Evolutionary conservation across 2,797 vertebrate genomes (phyloP).

Genomic region (Ctenopoma kingsleyae): DNA sequence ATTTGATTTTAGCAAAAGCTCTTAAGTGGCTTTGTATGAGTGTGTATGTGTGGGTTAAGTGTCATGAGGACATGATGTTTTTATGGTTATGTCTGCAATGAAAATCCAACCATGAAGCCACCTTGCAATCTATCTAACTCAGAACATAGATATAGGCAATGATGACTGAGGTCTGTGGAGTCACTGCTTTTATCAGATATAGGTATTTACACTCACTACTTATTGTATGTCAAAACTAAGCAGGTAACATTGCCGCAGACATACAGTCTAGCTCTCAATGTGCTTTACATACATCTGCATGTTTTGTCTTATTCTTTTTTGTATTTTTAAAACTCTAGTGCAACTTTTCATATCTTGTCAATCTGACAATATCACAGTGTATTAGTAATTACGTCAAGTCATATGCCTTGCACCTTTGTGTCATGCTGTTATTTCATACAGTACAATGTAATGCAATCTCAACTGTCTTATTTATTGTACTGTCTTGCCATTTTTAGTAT

Average conservation of each 20-base stretch:
- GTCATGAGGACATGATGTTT: background rate
- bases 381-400: no score
- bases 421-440: background rate
- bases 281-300: no score
- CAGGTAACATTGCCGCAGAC: background rate
- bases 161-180: background rate
- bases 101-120: constrained; percentile 23
- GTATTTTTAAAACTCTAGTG: no score
- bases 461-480: background rate
- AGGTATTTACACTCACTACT: background rate
- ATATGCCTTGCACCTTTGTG: no score
- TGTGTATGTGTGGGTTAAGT: background rate
- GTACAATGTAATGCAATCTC: no score
- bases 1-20: background rate
- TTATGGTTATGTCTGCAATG: background rate
- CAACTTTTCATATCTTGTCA: background rate
- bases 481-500: background rate
- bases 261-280: background rate
- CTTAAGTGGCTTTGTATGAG: constrained; percentile 3
- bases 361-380: background rate
- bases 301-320: no score
- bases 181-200: background rate
- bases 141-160: background rate
- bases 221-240: background rate
- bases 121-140: background rate